Evolutionary conservation across 2,888 invertebrate genomes (phyloP).

Genomic region (Tetragonula carbonaria): DNA sequence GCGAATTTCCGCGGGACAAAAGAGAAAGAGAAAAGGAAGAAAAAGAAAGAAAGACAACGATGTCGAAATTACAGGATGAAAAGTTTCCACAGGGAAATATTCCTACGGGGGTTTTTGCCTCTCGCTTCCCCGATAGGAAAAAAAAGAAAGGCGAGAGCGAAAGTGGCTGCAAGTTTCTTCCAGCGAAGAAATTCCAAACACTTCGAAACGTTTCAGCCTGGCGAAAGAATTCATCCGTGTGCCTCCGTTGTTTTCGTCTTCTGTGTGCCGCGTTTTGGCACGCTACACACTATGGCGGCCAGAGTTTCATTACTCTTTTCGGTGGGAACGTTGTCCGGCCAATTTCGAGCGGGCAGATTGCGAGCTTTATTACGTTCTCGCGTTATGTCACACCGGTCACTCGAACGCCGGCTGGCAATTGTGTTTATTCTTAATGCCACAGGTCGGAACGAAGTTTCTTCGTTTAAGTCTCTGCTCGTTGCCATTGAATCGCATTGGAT

Average conservation of each 20-base stretch:
- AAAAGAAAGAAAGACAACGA: neutral
- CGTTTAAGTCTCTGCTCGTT: neutral
- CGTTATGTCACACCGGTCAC: constrained; percentile 47
- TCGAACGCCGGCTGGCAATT: constrained; percentile 14
- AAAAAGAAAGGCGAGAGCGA: constrained; percentile 39
- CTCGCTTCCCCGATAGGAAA: neutral
- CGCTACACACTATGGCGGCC: constrained; percentile 43
- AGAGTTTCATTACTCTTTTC: constrained; percentile 61
- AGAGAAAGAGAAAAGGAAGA: neutral
- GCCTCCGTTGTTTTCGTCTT: constrained; percentile 25
- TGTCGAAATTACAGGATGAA: constrained; percentile 36
- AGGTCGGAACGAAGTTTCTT: neutral
- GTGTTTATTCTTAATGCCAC: neutral
- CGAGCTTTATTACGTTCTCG: constrained; percentile 55
- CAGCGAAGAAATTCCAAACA: constrained; percentile 56
- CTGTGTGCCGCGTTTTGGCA: constrained; percentile 15
- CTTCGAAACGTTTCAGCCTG: constrained; percentile 25
- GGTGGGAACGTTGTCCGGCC: constrained; percentile 19
- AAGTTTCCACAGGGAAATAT: constrained; percentile 35
- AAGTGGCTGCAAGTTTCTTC: constrained; percentile 39
- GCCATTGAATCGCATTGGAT: neutral
- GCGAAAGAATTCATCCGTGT: constrained; percentile 23
- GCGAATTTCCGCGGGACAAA: neutral
- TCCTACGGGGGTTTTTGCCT: neutral
- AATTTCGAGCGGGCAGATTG: constrained; percentile 35